Conservation (phyloP, 2,888 invertebrate genomes). For the Acleris sparsana region DNA sequence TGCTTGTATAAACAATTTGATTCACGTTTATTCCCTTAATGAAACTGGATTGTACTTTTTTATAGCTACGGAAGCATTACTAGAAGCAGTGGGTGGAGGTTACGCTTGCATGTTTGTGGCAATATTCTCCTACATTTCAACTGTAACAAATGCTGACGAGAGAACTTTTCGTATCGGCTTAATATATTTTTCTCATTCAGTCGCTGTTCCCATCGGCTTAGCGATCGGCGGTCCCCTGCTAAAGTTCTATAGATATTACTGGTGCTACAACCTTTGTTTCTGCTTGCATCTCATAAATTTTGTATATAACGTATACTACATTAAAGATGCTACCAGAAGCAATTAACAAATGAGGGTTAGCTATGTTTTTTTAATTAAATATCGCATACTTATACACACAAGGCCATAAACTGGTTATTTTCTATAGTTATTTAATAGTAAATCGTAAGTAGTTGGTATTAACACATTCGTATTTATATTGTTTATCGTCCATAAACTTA, state of each 20-base stretch:
- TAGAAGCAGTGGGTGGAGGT: constrained; percentile 46
- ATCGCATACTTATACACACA: too few species aligned
- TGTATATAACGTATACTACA: constrained; percentile 41
- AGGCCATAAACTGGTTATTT: too few species aligned
- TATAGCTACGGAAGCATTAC: constrained; percentile 45
- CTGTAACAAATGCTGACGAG: constrained; percentile 45
- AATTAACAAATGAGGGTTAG: constrained; percentile 46
- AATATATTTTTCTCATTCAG: constrained; percentile 47
- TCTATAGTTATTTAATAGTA: too few species aligned
- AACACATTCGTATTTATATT: too few species aligned
- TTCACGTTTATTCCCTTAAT: constrained; percentile 13
- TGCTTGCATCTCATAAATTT: constrained; percentile 43
- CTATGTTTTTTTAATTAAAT: neutral
- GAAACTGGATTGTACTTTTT: constrained; percentile 32
- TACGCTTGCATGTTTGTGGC: constrained; percentile 44
- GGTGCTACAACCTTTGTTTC: constrained; percentile 43
- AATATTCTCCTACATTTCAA: constrained; percentile 47
- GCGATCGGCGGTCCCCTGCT: constrained; percentile 48
- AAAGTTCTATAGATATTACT: constrained; percentile 53
- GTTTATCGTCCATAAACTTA: too few species aligned
- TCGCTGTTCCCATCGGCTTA: constrained; percentile 48
- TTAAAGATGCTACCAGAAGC: constrained; percentile 45
- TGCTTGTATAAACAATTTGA: constrained; percentile 15
- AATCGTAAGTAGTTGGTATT: too few species aligned
- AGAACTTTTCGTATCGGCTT: constrained; percentile 51